Conservation (phyloP, 2,888 invertebrate species). For the Cephus pygmeus region DNA sequence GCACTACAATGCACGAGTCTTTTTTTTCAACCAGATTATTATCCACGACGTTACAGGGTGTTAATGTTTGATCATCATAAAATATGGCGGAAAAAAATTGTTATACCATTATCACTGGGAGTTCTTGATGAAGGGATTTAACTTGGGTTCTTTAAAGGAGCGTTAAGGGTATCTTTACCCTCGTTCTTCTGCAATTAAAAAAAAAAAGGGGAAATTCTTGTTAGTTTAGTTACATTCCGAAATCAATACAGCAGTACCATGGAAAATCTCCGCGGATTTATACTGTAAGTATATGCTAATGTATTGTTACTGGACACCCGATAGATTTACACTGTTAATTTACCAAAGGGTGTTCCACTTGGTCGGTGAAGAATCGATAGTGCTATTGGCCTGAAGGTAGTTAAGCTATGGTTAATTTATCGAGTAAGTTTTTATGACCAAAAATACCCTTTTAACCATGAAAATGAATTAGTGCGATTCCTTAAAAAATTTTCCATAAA, state of each 20-base stretch:
- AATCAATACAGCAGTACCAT: not conserved
- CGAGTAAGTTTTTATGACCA: not conserved
- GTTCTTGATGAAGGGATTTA: not conserved
- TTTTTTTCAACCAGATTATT: not conserved
- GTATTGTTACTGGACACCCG: not conserved
- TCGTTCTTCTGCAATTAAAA: not conserved
- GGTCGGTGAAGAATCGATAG: slow-evolving; percentile 4
- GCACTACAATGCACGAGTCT: not conserved
- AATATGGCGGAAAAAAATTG: not conserved
- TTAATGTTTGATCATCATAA: not conserved
- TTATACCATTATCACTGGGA: no score
- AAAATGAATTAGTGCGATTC: no score
- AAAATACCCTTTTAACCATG: not conserved
- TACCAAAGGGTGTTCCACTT: not conserved
- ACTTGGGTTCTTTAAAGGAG: not conserved
- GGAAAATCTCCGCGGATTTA: not conserved
- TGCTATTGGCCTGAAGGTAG: not conserved
- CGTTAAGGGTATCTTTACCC: not conserved
- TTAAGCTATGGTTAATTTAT: slow-evolving; percentile 4
- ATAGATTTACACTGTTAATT: slow-evolving; percentile 4
- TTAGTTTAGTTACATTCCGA: not conserved
- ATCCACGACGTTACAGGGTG: not conserved
- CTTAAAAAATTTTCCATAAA: not conserved
- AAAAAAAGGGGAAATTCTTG: not conserved
- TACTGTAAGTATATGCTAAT: not conserved